A percentile compares a stretch with the other conserved stretches of the same genome.
Evolutionary conservation across 2,888 invertebrate genomes (phyloP).

Genomic region (Lottia gigantea): DNA sequence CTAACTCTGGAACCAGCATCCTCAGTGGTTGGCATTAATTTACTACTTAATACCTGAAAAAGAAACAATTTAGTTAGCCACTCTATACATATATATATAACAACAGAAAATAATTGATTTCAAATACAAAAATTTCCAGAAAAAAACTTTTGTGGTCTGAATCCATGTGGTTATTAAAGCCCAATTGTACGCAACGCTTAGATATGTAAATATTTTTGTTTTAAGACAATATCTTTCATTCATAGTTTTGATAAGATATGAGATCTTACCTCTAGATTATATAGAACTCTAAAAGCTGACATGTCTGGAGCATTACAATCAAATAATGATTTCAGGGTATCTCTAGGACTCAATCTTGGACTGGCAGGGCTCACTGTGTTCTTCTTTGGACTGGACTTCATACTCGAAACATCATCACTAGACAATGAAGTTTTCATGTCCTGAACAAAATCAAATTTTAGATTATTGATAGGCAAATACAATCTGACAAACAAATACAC

Average conservation of each 20-base stretch:
- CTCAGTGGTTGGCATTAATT: conserved; percentile 67
- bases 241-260: background rate
- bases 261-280: conserved; percentile 69
- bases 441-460: conserved; percentile 24
- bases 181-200: too few relatives aligned
- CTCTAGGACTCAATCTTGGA: conserved; percentile 49
- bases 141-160: background rate
- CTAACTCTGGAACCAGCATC: conserved; percentile 61
- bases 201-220: too few relatives aligned
- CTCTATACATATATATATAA: too few relatives aligned
- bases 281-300: conserved; percentile 69
- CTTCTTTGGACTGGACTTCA: conserved; percentile 63
- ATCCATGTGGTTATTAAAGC: background rate
- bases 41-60: conserved; percentile 68
- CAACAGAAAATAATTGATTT: too few relatives aligned
- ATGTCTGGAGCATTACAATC: conserved; percentile 64
- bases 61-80: too few relatives aligned
- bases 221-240: too few relatives aligned
- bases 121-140: background rate
- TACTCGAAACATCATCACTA: conserved; percentile 44
- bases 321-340: conserved; percentile 65
- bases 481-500: too few relatives aligned
- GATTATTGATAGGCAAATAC: background rate
- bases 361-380: conserved; percentile 41
- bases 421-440: conserved; percentile 40